Evolutionary conservation across 2,113 vertebrate species (phyloP), one percentile per base, ranked within the genome.

Genomic region (Chaetops frenatus): DNA sequence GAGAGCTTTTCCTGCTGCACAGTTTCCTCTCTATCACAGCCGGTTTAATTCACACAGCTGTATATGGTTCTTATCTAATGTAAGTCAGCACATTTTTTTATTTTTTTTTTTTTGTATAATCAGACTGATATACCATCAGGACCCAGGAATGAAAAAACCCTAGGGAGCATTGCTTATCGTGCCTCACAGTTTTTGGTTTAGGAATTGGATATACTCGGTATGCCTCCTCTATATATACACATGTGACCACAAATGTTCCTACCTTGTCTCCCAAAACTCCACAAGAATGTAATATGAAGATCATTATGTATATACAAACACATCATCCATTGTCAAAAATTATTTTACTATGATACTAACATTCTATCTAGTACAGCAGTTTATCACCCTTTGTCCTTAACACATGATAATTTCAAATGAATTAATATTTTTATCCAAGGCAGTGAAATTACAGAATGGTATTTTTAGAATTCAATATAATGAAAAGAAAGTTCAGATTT

Each of bases 391-490:
- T 89, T 76, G 44, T 50, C 23, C 48, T 84, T 72, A 95, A 81
- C 42, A 40, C 9, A 57, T 1, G 6, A 57, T 76, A 65, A 95
- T 89, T 96, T 86, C 12, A 84, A 82, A 85, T 76, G 0, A 77
- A 62, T 67, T 58, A 79, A 58, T 80, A 73, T 95, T 94, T 95
- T 92, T 90, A 91, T 89, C 42, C 81, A 76, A 81, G 70, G 25
- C 38, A 82, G 57, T 29, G 61, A 95, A 95, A 97, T 87, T 94
- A 79, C 27, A 61, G n/a, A 91, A 88, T 44, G 29, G 4, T 92
- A 91, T 95, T 95, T 96, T 95, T 96, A 94, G 84, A 91, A 89
- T 72, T 71, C 44, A 84, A 53, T 89, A 81, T 69, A 91, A 87
- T 82, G 66, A 73, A 84, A 91, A 33, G 14, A 86, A 81, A 95